Evolutionary conservation across 2,113 vertebrate genomes (phyloP).

Genomic region (Cnemophilus loriae): DNA sequence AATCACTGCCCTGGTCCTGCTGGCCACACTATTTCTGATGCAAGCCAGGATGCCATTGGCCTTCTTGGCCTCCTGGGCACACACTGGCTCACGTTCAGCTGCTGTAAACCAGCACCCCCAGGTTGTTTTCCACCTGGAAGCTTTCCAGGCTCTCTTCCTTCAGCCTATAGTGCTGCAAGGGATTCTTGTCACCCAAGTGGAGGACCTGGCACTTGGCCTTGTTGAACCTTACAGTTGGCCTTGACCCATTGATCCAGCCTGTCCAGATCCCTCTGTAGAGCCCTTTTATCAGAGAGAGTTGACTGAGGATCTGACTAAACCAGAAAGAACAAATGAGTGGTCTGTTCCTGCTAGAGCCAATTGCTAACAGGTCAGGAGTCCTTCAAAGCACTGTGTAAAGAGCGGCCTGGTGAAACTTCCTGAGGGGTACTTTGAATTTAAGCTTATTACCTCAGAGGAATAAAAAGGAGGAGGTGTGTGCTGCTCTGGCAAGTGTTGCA

Average conservation of each 20-base stretch:
- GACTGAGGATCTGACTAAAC: not conserved
- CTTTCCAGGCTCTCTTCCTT: not conserved
- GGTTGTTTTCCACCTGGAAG: not conserved
- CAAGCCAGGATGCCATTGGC: rapidly evolving
- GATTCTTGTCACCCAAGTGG: not conserved
- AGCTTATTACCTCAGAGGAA: not conserved
- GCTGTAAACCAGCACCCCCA: too few relatives aligned
- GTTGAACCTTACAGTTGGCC: not conserved
- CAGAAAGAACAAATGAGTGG: too few relatives aligned
- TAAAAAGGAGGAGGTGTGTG: not conserved
- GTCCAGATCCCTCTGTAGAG: not conserved
- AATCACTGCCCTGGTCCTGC: not conserved
- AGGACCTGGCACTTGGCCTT: not conserved
- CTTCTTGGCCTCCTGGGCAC: not conserved
- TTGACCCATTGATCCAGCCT: not conserved
- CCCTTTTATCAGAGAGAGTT: not conserved
- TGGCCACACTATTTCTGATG: not conserved
- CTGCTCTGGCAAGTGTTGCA: not conserved
- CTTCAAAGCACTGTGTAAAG: not conserved
- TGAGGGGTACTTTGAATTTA: not conserved
- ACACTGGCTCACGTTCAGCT: not conserved
- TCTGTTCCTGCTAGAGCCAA: not conserved
- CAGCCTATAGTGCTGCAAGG: not conserved
- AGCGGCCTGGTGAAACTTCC: not conserved
- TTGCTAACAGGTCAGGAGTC: not conserved